A percentile compares a stretch with the other conserved stretches of the same genome.
phyloP scores from a whole-genome alignment of 2,113 vertebrate species.

The Semnopithecus entellus region DNA sequence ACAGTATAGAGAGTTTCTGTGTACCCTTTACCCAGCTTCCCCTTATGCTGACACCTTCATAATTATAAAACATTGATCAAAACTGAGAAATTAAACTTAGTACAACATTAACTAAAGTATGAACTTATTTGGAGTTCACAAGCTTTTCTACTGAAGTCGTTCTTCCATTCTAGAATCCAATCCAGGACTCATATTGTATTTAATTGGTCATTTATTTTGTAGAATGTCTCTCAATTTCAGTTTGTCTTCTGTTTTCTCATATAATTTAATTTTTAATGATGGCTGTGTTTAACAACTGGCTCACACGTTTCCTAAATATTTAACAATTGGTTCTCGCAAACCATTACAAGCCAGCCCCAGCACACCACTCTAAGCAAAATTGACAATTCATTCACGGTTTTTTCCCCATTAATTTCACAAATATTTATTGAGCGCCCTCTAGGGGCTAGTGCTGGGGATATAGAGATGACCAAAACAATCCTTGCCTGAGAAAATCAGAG shows the following conservation, averaged over 20 bases:
- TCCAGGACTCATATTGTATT: constrained; percentile 34
- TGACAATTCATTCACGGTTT: background rate
- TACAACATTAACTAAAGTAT: background rate
- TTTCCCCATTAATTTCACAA: background rate
- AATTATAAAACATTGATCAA: constrained; percentile 30
- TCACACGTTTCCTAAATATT: constrained; percentile 58
- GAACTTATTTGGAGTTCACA: constrained; percentile 9
- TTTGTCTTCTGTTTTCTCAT: constrained; percentile 49
- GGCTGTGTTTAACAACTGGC: constrained; percentile 41
- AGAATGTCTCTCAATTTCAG: constrained; percentile 21
- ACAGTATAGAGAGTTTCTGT: background rate
- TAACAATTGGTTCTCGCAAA: constrained; percentile 20
- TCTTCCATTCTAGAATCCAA: constrained; percentile 20
- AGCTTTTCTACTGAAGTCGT: constrained; percentile 5
- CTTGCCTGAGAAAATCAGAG: constrained; percentile 21
- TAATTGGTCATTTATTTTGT: constrained; percentile 40
- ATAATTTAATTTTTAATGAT: constrained; percentile 52
- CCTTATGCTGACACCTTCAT: background rate
- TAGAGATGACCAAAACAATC: background rate
- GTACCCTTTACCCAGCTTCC: background rate
- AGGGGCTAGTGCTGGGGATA: constrained; percentile 33
- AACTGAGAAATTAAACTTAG: constrained; percentile 22
- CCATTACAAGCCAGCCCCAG: background rate
- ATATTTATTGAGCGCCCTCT: constrained; percentile 61
- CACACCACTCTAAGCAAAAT: constrained; percentile 25